phyloP scores from a whole-genome alignment of 2,113 vertebrate species.

The Hemibagrus wyckioides region DNA sequence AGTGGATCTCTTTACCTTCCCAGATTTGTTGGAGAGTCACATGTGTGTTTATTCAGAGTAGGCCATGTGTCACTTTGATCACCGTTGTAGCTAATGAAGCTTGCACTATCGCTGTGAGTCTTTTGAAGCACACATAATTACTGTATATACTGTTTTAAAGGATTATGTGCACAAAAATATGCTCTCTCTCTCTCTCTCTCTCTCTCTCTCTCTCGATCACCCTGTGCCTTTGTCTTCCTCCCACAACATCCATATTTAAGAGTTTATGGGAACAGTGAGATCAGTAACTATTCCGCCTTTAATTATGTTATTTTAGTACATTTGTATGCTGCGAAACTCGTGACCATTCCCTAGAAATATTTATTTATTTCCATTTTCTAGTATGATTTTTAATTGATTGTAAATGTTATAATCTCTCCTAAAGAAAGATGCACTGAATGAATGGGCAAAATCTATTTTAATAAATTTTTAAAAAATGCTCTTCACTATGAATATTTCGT shows the following conservation, averaged over 20 bases:
- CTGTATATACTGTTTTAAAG: slow-evolving; percentile 6
- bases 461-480: slow-evolving; percentile 20
- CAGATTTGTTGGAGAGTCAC: neutral
- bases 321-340: slow-evolving; percentile 52
- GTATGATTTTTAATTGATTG: slow-evolving; percentile 39
- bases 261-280: neutral
- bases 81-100: slow-evolving; percentile 2
- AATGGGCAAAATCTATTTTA: slow-evolving; percentile 52
- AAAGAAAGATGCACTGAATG: slow-evolving; percentile 63
- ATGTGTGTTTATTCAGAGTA: neutral
- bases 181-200: neutral
- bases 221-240: neutral
- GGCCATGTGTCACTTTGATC: neutral
- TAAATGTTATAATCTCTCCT: slow-evolving; percentile 35
- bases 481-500: slow-evolving; percentile 21
- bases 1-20: neutral
- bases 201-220: neutral
- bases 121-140: slow-evolving; percentile 1
- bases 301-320: slow-evolving; percentile 10
- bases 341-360: slow-evolving; percentile 48
- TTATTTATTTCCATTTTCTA: slow-evolving; percentile 57
- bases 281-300: neutral
- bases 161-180: neutral
- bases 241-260: neutral
- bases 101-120: slow-evolving; percentile 4